phyloP scores from a whole-genome alignment of 2,113 vertebrate species.

The Carollia perspicillata region DNA sequence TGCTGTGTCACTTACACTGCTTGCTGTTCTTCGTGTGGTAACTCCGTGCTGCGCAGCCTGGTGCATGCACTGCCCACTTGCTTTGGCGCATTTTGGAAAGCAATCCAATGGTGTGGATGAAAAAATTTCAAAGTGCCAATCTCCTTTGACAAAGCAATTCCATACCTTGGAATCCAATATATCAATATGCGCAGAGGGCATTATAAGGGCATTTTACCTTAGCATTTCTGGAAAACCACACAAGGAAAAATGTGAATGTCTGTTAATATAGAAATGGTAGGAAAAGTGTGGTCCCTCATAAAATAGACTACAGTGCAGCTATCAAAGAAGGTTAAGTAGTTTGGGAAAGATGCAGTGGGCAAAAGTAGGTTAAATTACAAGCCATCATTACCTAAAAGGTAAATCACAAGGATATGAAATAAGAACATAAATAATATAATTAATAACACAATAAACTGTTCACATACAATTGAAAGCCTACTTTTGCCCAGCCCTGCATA shows the following conservation, averaged over 20 bases:
- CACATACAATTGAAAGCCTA: not conserved
- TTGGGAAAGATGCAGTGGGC: not conserved
- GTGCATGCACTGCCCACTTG: not conserved
- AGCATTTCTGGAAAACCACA: conserved; percentile 1
- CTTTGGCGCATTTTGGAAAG: not conserved
- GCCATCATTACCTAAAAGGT: not conserved
- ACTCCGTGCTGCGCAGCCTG: not conserved
- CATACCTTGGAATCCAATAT: not conserved
- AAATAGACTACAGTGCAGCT: not conserved
- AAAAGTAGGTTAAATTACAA: not conserved
- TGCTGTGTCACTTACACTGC: no score
- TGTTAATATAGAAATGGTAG: not conserved
- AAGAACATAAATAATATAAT: not conserved
- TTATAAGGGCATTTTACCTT: not conserved
- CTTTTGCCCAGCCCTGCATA: not conserved
- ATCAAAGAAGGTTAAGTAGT: not conserved
- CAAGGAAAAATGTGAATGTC: not conserved
- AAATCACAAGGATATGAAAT: not conserved
- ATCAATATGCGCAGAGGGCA: not conserved
- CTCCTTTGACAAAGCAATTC: not conserved
- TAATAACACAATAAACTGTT: not conserved
- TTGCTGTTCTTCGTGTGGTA: no score
- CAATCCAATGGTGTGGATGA: not conserved
- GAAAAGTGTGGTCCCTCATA: not conserved
- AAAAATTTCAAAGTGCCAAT: not conserved